Evolutionary conservation across 2,888 invertebrate species (phyloP).

Genomic region (Physocephala rufipes): DNA sequence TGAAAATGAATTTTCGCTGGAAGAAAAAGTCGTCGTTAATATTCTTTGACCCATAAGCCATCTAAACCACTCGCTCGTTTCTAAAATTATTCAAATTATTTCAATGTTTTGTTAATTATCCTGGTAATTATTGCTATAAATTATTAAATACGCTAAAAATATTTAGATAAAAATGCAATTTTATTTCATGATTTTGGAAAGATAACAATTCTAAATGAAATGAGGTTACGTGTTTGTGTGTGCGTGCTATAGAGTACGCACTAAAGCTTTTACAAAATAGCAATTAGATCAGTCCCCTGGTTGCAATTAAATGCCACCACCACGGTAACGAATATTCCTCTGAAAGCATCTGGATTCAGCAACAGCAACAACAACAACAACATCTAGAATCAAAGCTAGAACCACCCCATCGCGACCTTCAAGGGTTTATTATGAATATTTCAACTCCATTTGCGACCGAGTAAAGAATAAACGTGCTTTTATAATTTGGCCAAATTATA

Average conservation of each 20-base stretch:
- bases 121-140: no score
- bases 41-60: conserved; percentile 5
- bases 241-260: conserved; percentile 23
- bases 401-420: not conserved
- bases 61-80: no score
- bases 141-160: no score
- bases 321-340: no score
- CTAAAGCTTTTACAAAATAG: conserved; percentile 48
- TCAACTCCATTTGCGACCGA: conserved; percentile 14
- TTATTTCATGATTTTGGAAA: no score
- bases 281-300: conserved; percentile 63
- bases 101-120: no score
- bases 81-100: no score
- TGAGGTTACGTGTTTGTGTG: no score
- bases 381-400: conserved; percentile 1
- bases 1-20: no score
- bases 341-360: not conserved
- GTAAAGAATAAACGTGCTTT: conserved; percentile 25
- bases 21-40: no score
- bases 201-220: no score
- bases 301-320: conserved; percentile 60
- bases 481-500: conserved; percentile 37
- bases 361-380: not conserved
- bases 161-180: no score
- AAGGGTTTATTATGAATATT: not conserved